These are phyloP conservation scores for Hippocampus mohnikei DNA, from an alignment of 2,113 vertebrate genomes.

Conservation along the genomic window DNA sequence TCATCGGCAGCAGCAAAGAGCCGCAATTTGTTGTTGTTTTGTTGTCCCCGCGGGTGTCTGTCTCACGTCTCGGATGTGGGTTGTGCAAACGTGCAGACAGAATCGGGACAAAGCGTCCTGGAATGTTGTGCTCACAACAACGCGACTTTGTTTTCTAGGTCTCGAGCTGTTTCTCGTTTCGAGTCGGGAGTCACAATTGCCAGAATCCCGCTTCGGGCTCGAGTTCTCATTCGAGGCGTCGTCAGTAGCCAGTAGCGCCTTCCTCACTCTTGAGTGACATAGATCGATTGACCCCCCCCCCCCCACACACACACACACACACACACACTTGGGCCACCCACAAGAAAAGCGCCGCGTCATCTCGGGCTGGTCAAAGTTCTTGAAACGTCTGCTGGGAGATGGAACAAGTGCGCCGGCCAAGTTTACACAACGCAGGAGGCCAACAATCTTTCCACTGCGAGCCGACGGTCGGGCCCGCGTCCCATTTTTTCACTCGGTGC, in stretches of 20 bases:
- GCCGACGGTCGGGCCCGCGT: not conserved
- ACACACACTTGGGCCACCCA: constrained; percentile 19
- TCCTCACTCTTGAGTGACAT: not conserved
- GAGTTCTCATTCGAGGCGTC: too few species aligned
- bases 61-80: too few species aligned
- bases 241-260: not conserved
- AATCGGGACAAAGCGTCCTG: too few species aligned
- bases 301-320: not conserved
- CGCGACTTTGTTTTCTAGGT: too few species aligned
- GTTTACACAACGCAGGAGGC: constrained; percentile 20
- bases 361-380: constrained; percentile 12
- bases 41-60: too few species aligned
- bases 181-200: too few species aligned
- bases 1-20: too few species aligned
- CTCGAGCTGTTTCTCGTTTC: too few species aligned
- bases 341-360: not conserved
- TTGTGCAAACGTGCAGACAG: too few species aligned
- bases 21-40: too few species aligned
- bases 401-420: constrained; percentile 39
- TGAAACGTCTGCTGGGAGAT: constrained; percentile 12
- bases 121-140: too few species aligned
- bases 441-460: constrained; percentile 32
- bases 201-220: too few species aligned
- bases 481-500: not conserved
- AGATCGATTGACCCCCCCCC: not conserved